These are phyloP conservation scores for Lasiommata megera DNA, from an alignment of 2,888 invertebrate species.

Conservation along the genomic window DNA sequence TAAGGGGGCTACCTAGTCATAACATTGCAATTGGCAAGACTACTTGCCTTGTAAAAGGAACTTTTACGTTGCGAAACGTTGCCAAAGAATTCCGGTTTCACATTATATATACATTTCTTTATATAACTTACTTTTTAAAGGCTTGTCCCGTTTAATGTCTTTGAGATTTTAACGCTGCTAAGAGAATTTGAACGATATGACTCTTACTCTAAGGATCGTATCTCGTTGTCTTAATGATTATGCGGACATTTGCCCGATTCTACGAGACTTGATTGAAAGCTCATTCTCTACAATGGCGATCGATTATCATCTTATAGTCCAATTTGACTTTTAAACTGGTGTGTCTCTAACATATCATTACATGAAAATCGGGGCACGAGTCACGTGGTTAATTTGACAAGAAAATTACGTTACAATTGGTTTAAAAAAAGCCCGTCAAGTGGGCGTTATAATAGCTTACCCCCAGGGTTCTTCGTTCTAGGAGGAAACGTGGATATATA, in stretches of 20 bases:
- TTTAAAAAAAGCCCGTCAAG: too few relatives aligned
- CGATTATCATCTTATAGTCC: slow-evolving; percentile 48
- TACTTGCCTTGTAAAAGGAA: slow-evolving; percentile 17
- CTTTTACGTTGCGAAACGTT: slow-evolving; percentile 33
- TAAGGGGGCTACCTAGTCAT: background rate
- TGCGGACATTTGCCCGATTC: slow-evolving; percentile 31
- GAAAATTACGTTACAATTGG: background rate
- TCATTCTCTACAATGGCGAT: slow-evolving; percentile 52
- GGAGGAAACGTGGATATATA: too few relatives aligned
- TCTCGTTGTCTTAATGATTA: slow-evolving; percentile 25
- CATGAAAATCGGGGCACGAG: background rate
- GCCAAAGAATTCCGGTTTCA: slow-evolving; percentile 34
- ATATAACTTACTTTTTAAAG: slow-evolving; percentile 21
- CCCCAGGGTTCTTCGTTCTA: too few relatives aligned
- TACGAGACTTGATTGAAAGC: slow-evolving; percentile 61
- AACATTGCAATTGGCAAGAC: slow-evolving; percentile 14
- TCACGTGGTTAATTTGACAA: background rate
- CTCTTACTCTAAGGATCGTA: slow-evolving; percentile 25
- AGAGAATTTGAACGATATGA: slow-evolving; percentile 18
- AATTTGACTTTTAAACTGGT: slow-evolving; percentile 52
- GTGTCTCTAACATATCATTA: slow-evolving; percentile 12
- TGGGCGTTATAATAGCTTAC: too few relatives aligned
- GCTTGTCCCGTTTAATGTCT: slow-evolving; percentile 5
- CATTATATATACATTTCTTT: slow-evolving; percentile 33
- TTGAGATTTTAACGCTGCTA: slow-evolving; percentile 3